Base-by-base conservation (phyloP, 2,113 vertebrate genomes). In the Cacatua alba region DNA sequence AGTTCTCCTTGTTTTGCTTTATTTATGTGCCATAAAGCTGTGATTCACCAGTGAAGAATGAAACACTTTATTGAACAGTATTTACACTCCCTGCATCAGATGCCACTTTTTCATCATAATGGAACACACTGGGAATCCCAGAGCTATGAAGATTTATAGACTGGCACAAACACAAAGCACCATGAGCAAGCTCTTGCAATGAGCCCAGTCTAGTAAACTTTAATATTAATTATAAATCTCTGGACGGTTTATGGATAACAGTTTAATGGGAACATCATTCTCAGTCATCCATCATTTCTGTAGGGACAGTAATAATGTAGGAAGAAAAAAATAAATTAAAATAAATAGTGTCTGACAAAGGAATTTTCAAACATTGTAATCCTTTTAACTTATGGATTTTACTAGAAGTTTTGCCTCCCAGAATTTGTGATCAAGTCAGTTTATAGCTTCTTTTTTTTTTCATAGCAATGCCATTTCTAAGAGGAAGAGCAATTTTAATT, bases 21-120 rank as follows among this genome's bases (percentile, higher is more conserved):
- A 96, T 94, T 96, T 96, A 95, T 90, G 85, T 86, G 62, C 43
- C 65, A 85, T 86, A 97, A 96, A 96, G 48, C 77, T 94, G 75
- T 87, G 97, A 96, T 53, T 79, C 81, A 60, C 37, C 77, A 84
- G 62, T 91, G 77, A 97, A 96, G 90, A 95, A 92, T 94, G 72
- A 83, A 95, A 94, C 37, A 41, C 16, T 95, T 71, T 24, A 79
- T 48, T 78, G 67, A 95, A 95, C 31, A 64, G 74, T 87, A 88
- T 88, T 97, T 95, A 94, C 12, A 89, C 69, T 86, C 88, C 92
- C 86, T 88, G 25, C 75, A 94, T 92, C 83, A 77, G 59, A 92
- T 33, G 33, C 19, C 78, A 62, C 74, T 95, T 94, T 67, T 77
- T 97, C 92, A 95, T 95, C 17, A 3, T 93, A 95, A 96, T 55